Percentiles rank a stretch among this genome's conserved stretches.
phyloP scores from a whole-genome alignment of 1,140 invertebrate genomes.

The Chelonus insularis region DNA sequence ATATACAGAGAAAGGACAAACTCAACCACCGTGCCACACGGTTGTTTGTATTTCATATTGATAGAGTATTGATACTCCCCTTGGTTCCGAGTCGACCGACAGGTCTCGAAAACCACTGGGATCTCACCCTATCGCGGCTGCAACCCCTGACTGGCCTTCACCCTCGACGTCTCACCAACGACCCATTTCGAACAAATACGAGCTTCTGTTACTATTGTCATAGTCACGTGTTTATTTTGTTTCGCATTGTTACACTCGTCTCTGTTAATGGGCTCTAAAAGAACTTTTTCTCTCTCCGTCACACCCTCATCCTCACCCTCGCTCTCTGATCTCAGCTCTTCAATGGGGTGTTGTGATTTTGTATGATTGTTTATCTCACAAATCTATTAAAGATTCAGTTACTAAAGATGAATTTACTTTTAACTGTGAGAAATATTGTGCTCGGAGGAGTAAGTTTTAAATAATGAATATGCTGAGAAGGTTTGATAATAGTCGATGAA shows the following conservation, averaged over 20 bases:
- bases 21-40: conserved; percentile 37
- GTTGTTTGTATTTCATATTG: conserved; percentile 60
- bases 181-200: conserved; percentile 1
- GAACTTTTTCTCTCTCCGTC: conserved; percentile 33
- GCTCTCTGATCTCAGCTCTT: neutral
- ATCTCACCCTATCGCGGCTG: neutral
- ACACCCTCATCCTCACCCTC: neutral
- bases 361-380: conserved; percentile 18
- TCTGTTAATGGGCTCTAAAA: conserved; percentile 46
- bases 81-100: conserved; percentile 9
- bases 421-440: no score
- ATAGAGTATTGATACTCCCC: conserved; percentile 57
- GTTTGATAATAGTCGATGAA: no score
- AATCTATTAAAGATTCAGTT: conserved; percentile 5
- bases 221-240: conserved; percentile 51
- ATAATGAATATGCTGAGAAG: no score
- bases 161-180: neutral
- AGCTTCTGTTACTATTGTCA: conserved; percentile 18
- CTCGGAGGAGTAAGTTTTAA: no score
- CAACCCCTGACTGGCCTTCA: neutral
- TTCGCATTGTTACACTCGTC: conserved; percentile 51
- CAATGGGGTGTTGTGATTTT: conserved; percentile 2
- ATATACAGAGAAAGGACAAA: conserved; percentile 7
- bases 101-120: conserved; percentile 13
- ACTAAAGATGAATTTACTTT: no score